Evolutionary conservation across 2,888 invertebrate genomes (phyloP).

Genomic region (Loripinus fragilis): DNA sequence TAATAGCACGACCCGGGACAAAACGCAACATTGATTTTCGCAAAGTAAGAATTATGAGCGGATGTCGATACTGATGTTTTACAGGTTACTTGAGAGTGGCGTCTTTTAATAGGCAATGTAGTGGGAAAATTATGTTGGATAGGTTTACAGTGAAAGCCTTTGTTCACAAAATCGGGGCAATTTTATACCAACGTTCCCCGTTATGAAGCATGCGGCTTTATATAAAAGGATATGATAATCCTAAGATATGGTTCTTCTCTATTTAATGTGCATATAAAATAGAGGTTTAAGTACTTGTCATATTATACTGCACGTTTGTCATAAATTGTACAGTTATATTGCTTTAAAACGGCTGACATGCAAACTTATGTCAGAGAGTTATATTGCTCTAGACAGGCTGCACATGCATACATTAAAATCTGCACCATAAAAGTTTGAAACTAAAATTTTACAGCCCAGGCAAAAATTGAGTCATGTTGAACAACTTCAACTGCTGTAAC

Average conservation of each 20-base stretch:
- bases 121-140: slow-evolving; percentile 43
- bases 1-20: not conserved
- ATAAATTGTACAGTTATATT: no score
- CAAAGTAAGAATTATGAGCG: slow-evolving; percentile 16
- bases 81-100: slow-evolving; percentile 31
- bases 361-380: no score
- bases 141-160: slow-evolving; percentile 48
- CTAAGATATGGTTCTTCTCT: not conserved
- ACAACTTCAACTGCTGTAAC: no score
- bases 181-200: slow-evolving; percentile 6
- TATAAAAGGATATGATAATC: slow-evolving; percentile 15
- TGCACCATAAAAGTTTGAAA: no score
- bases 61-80: slow-evolving; percentile 19
- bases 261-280: not conserved
- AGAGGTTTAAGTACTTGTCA: no score
- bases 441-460: no score
- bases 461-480: no score
- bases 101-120: slow-evolving; percentile 33
- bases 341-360: no score
- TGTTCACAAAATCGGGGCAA: slow-evolving; percentile 11
- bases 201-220: slow-evolving; percentile 3
- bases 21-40: slow-evolving; percentile 10
- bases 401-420: no score
- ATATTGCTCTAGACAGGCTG: no score
- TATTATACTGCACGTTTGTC: no score